Conservation (phyloP, 2,797 vertebrate genomes). For the Bradypodion ventrale region DNA sequence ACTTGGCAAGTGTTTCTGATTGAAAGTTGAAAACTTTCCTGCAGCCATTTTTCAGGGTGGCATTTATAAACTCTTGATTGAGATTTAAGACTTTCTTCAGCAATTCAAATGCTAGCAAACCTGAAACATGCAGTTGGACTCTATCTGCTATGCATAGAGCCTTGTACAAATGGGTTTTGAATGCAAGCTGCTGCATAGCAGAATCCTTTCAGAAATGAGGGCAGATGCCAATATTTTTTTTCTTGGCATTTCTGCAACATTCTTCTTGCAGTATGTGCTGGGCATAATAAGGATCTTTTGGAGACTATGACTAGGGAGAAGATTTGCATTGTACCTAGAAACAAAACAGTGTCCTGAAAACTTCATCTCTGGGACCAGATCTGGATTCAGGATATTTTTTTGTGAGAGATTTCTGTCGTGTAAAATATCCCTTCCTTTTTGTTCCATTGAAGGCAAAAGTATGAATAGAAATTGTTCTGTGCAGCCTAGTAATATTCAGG, state of each 20-base stretch:
- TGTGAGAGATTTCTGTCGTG: neutral
- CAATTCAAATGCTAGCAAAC: neutral
- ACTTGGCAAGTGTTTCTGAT: no score
- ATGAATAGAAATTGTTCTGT: no score
- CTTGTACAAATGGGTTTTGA: neutral
- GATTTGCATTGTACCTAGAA: constrained; percentile 4
- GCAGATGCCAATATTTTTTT: no score
- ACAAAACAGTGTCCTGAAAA: constrained; percentile 2
- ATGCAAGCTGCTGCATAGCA: constrained; percentile 43
- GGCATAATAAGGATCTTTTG: constrained; percentile 50
- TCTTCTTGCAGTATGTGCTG: constrained; percentile 61
- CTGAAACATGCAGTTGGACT: neutral
- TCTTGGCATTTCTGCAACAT: no score
- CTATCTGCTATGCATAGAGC: no score
- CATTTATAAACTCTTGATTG: no score
- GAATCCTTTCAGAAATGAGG: constrained; percentile 56
- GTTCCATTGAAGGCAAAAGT: no score
- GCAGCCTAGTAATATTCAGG: no score
- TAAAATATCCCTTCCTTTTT: neutral
- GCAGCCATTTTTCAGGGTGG: no score
- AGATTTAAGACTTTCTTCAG: neutral
- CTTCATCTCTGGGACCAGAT: neutral
- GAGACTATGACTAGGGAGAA: no score
- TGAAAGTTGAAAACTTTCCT: no score
- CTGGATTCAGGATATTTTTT: neutral